phyloP scores from a whole-genome alignment of 2,888 invertebrate genomes.

The Campoplex nolae region DNA sequence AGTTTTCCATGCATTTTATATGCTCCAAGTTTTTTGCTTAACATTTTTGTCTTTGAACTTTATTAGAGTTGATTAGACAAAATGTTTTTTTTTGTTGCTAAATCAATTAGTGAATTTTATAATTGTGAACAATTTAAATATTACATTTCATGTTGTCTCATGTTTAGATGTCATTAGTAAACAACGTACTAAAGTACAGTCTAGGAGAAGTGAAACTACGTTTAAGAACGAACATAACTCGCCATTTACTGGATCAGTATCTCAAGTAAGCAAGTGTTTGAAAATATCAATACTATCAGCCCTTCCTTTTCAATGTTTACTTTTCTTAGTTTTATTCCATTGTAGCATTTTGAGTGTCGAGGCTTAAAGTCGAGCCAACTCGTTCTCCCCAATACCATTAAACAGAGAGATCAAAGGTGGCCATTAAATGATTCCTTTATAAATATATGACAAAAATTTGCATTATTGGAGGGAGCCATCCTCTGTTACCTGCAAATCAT shows the following conservation, averaged over 20 bases:
- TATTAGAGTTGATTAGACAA: background rate
- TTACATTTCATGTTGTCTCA: slow-evolving; percentile 70
- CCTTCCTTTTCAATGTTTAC: background rate
- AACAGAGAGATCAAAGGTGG: slow-evolving; percentile 64
- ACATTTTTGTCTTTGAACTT: background rate
- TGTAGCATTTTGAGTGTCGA: background rate
- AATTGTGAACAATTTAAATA: background rate
- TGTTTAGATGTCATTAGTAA: slow-evolving; percentile 95
- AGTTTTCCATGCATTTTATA: background rate
- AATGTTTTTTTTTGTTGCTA: background rate
- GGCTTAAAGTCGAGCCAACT: slow-evolving; percentile 14
- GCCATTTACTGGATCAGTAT: slow-evolving; percentile 95
- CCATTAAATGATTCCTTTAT: slow-evolving; percentile 40
- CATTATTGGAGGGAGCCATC: background rate
- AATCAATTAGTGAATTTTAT: background rate
- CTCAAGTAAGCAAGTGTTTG: slow-evolving; percentile 89
- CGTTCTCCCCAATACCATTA: slow-evolving; percentile 50
- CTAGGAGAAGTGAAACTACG: slow-evolving; percentile 96
- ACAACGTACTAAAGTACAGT: slow-evolving; percentile 97
- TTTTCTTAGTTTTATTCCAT: background rate
- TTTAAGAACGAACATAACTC: slow-evolving; percentile 94
- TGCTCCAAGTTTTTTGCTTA: background rate
- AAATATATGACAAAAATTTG: slow-evolving; percentile 11
- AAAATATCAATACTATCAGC: background rate
- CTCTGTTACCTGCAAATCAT: background rate